Conservation (phyloP, 2,113 vertebrate species). For the Neotragus moschatus region DNA sequence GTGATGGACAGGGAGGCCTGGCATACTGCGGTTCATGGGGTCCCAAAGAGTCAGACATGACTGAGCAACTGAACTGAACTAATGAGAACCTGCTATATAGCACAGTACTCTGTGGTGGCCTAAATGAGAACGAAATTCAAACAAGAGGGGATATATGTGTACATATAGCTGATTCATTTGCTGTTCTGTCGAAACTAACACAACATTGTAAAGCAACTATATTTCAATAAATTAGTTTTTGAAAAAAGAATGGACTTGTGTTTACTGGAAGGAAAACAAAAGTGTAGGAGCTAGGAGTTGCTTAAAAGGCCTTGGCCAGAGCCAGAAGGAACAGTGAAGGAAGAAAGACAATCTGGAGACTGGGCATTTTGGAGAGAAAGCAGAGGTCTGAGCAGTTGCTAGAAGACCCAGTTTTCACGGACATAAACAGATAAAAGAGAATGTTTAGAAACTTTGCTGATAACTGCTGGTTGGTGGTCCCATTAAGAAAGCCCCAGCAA, state of each 20-base stretch:
- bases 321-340: neutral
- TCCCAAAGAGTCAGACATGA: accelerated
- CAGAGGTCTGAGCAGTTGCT: neutral
- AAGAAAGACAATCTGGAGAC: neutral
- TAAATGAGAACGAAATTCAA: neutral
- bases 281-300: neutral
- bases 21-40: neutral
- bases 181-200: neutral
- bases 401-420: neutral
- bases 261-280: neutral
- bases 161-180: neutral
- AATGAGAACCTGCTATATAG: neutral
- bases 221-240: neutral
- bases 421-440: neutral
- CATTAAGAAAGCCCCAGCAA: neutral
- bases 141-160: neutral
- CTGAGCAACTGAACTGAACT: neutral
- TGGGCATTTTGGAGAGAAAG: neutral
- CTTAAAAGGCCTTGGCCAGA: neutral
- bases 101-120: neutral
- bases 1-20: neutral
- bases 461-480: neutral
- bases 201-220: neutral
- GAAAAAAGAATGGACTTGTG: neutral
- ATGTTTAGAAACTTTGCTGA: neutral